Conservation (phyloP, 2,113 vertebrate species). For the Psittacus erithacus region DNA sequence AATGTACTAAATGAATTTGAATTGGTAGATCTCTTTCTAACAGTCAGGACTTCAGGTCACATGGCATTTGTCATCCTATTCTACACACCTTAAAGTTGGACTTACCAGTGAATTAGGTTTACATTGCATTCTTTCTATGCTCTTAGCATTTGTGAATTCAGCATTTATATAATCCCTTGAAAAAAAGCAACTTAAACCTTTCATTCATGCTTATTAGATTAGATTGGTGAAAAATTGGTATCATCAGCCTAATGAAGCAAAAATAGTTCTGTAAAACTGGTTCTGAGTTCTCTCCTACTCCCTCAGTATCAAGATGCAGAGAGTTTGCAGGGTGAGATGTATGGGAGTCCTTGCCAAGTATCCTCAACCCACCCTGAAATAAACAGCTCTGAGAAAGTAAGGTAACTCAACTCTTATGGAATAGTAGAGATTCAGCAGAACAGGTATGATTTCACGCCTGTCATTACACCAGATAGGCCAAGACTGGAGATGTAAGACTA, state of each 20-base stretch:
- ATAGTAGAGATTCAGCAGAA: background rate
- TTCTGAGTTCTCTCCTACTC: background rate
- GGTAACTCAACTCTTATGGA: background rate
- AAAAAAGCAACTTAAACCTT: background rate
- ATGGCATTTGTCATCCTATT: background rate
- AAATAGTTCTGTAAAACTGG: background rate
- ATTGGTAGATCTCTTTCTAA: background rate
- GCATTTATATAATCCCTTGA: background rate
- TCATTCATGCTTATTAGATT: background rate
- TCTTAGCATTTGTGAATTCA: background rate
- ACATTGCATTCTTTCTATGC: background rate
- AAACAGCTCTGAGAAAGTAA: background rate
- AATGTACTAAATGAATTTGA: background rate
- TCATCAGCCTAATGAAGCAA: background rate
- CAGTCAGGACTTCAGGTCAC: background rate
- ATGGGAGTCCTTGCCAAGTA: background rate
- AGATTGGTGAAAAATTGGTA: background rate
- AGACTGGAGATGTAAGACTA: background rate
- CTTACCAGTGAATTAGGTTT: background rate
- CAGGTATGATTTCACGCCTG: background rate
- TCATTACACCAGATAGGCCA: background rate
- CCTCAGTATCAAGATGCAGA: background rate
- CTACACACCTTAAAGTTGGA: background rate
- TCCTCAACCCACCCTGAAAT: background rate
- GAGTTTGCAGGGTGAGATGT: background rate